These are phyloP conservation scores for Malurus elegans DNA, from an alignment of 2,113 vertebrate species.

Conservation along the genomic window DNA sequence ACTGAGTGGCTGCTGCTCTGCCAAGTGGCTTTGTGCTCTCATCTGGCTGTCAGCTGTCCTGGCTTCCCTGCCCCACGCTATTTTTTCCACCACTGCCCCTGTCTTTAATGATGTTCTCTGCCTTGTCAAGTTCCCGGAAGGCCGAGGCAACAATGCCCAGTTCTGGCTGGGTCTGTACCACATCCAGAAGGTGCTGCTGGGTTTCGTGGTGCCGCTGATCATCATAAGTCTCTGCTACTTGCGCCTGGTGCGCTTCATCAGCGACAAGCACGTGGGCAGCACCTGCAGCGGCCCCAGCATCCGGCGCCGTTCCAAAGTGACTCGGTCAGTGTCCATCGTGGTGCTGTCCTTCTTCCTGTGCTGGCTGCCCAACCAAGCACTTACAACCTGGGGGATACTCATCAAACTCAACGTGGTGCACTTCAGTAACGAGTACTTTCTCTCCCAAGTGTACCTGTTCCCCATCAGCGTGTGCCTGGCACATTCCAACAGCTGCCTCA, in stretches of 20 bases:
- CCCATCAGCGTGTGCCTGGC: conserved; percentile 93
- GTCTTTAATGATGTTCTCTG: conserved; percentile 89
- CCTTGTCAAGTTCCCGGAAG: conserved; percentile 87
- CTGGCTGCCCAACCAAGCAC: conserved; percentile 95
- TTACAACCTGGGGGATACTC: conserved; percentile 92
- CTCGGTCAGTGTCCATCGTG: conserved; percentile 90
- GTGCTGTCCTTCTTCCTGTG: conserved; percentile 94
- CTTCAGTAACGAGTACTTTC: conserved; percentile 90
- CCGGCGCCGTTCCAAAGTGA: conserved; percentile 89
- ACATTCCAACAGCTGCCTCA: conserved; percentile 96
- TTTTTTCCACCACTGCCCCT: conserved; percentile 88
- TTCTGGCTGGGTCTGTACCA: conserved; percentile 94
- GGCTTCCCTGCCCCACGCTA: conserved; percentile 85
- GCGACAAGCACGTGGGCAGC: conserved; percentile 7
- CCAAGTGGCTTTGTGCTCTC: conserved; percentile 76
- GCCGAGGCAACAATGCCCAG: conserved; percentile 76
- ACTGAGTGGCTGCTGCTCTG: conserved; percentile 65
- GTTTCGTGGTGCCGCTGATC: conserved; percentile 85
- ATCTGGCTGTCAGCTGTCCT: conserved; percentile 85
- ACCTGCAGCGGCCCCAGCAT: conserved; percentile 73
- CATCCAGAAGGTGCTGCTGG: conserved; percentile 89
- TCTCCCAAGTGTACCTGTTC: conserved; percentile 89
- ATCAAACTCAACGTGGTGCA: conserved; percentile 91
- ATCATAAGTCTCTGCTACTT: conserved; percentile 88
- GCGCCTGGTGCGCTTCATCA: conserved; percentile 87